These are phyloP conservation scores for Yponomeuta cagnagella DNA, from an alignment of 2,888 invertebrate genomes.

Conservation along the genomic window DNA sequence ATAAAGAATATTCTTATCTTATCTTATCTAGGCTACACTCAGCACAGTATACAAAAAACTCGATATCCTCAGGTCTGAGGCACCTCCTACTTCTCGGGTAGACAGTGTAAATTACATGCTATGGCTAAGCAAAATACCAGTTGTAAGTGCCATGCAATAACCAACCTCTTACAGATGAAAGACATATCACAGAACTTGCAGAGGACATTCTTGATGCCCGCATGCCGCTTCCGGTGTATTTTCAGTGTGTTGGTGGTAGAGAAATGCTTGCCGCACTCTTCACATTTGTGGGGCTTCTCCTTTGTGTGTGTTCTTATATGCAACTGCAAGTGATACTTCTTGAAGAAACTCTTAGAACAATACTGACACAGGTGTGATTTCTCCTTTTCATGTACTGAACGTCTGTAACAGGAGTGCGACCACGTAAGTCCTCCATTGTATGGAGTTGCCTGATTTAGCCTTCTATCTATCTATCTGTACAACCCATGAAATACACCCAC, in stretches of 20 bases:
- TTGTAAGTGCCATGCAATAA: no score
- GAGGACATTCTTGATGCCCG: slow-evolving; percentile 31
- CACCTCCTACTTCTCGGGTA: no score
- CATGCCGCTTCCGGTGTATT: slow-evolving; percentile 50
- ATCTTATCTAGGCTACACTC: no score
- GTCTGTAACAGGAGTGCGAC: slow-evolving; percentile 34
- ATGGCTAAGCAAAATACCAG: no score
- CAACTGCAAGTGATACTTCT: slow-evolving; percentile 52
- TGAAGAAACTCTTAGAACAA: slow-evolving; percentile 67
- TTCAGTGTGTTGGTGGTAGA: slow-evolving; percentile 32
- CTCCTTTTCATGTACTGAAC: slow-evolving; percentile 63
- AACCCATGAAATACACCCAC: no score
- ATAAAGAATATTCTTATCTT: no score
- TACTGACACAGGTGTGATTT: slow-evolving; percentile 60
- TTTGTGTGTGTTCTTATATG: slow-evolving; percentile 65
- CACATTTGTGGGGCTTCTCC: slow-evolving; percentile 55
- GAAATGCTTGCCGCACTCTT: slow-evolving; percentile 51
- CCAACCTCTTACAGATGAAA: slow-evolving; percentile 38
- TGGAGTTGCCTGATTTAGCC: no score
- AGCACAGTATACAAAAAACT: no score
- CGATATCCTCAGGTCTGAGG: no score
- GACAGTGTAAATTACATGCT: no score
- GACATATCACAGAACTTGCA: slow-evolving; percentile 50
- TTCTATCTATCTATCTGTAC: no score
- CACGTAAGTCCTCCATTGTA: no score